Evolutionary conservation across 1,140 invertebrate genomes (phyloP), one percentile per base, ranked within the genome.

Genomic region (Drosophila nikananu): DNA sequence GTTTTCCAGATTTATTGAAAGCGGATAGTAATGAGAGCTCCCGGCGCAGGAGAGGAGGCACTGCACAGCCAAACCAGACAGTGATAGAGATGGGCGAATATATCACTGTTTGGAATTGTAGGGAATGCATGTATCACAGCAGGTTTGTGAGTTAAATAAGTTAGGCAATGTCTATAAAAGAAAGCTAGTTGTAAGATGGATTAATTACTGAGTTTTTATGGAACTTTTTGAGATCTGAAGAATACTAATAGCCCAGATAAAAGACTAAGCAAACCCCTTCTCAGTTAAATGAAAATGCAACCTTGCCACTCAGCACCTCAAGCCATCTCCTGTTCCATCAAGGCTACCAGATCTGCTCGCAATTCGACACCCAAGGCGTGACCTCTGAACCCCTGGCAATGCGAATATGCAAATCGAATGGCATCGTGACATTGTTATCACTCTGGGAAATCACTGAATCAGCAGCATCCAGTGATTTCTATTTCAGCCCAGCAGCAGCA

Each of bases 1-100:
- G 86, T 92, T 92, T 81, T 80, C 74, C 71, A 92, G 91, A 92
- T 92, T 92, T 92, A 92, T 92, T 92, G 91, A 92, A 89, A 92
- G 81, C 91, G 91, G 91, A 92, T 90, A 92, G 87, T 91, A 92
- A 89, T 89, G 84, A 90, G 83, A 86, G 83, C 68, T 62, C 39
- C 30, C 71, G 63, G 62, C 57, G 35, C 23, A 48, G 63, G 23
- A 59, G 64, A 77, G 49, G 19, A 55, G 32, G 17, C 48, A 61
- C 25, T 48, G 25, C 8, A 63, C 10, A 39, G 49, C 66, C 64
- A 42, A 42, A 44, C 12, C 55, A 52, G 41, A 64, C 32, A 39
- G 48, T 48, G 65, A 76, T 80, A 65, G 83, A 77, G 75, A 39
- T 78, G 75, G 37, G n/a, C 55, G 44, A 21, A 65, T 61, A 39